These are phyloP conservation scores for Epirrhoe tristata DNA, from an alignment of 2,888 invertebrate genomes.

Conservation along the genomic window DNA sequence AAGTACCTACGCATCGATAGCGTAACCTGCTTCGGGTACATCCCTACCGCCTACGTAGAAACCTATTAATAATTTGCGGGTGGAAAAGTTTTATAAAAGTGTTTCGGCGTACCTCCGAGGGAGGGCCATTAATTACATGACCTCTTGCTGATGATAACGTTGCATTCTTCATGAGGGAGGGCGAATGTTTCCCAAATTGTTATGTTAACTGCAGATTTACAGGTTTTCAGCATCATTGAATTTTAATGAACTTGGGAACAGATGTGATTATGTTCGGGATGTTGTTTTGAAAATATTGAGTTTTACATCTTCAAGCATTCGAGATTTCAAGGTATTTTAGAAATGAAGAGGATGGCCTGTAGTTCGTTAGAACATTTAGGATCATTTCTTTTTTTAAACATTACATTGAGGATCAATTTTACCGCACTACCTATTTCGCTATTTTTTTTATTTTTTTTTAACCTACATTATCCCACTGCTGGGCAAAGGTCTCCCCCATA, in stretches of 20 bases:
- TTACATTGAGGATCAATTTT: no score
- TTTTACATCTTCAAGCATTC: neutral
- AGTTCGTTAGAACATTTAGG: no score
- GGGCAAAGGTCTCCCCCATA: no score
- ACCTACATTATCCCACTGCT: no score
- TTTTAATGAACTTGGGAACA: conserved; percentile 31
- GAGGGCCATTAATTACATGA: conserved; percentile 71
- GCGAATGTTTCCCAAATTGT: conserved; percentile 51
- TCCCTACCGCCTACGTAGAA: conserved; percentile 63
- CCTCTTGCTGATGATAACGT: conserved; percentile 74
- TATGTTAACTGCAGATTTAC: conserved; percentile 42
- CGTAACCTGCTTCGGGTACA: conserved; percentile 37
- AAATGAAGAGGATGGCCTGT: no score
- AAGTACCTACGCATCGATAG: conserved; percentile 42
- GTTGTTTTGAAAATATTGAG: conserved; percentile 2
- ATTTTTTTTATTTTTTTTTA: no score
- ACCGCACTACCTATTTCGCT: no score
- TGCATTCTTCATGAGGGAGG: conserved; percentile 67
- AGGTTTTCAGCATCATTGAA: conserved; percentile 33
- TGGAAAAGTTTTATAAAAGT: conserved; percentile 81
- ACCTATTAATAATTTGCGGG: conserved; percentile 83
- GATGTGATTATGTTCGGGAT: conserved; percentile 20
- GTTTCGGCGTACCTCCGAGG: conserved; percentile 58
- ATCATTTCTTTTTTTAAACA: no score
- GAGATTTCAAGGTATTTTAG: neutral